These are phyloP conservation scores for Ochropleura plecta DNA, from an alignment of 2,888 invertebrate genomes.

Conservation along the genomic window DNA sequence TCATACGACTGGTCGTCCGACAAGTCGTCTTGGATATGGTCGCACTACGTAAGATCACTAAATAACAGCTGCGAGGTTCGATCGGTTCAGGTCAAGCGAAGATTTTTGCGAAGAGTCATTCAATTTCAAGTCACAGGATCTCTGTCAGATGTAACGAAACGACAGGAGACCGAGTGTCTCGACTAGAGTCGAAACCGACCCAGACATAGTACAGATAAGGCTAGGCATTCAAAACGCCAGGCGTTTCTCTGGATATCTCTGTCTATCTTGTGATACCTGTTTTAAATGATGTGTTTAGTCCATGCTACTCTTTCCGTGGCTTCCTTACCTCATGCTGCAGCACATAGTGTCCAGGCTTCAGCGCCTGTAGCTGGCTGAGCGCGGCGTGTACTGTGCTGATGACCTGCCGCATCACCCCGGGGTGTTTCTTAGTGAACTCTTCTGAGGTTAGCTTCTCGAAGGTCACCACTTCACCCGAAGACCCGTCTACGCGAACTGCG, in stretches of 20 bases:
- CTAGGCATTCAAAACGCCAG: not conserved
- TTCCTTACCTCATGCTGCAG: constrained; percentile 78
- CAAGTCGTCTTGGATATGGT: not conserved
- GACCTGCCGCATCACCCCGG: constrained; percentile 41
- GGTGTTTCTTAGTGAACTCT: constrained; percentile 48
- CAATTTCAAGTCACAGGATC: not conserved
- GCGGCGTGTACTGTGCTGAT: constrained; percentile 67
- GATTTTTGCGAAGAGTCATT: not conserved
- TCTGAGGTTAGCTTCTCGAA: constrained; percentile 61
- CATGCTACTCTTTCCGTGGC: not conserved
- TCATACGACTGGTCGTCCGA: not conserved
- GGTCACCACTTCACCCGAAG: constrained; percentile 77
- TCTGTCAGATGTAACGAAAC: not conserved
- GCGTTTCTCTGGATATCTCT: not conserved
- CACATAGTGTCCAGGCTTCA: constrained; percentile 79
- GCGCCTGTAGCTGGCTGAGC: constrained; percentile 75
- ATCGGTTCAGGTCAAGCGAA: not conserved
- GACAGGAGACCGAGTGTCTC: not conserved
- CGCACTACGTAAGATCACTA: not conserved
- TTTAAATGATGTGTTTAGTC: not conserved
- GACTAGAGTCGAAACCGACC: not conserved
- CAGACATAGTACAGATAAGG: not conserved
- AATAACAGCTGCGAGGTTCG: not conserved
- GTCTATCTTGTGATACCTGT: not conserved
- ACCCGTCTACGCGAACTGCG: constrained; percentile 79